phyloP scores from a whole-genome alignment of 2,113 vertebrate genomes.

The Actenoides lindsayi region DNA sequence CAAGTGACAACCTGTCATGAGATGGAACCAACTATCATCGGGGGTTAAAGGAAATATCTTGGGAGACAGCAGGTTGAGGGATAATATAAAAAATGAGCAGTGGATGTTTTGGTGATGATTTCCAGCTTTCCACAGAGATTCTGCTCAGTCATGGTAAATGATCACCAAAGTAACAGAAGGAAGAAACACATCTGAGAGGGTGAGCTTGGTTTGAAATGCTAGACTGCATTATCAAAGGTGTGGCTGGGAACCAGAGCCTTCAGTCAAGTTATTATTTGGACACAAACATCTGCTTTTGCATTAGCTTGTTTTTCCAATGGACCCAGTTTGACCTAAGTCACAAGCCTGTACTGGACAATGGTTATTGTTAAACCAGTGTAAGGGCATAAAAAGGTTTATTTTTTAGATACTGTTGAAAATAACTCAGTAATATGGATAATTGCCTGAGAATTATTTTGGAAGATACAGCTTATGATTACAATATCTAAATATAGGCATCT shows the following conservation, averaged over 20 bases:
- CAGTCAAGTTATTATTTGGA: background rate
- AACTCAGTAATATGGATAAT: background rate
- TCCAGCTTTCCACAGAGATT: background rate
- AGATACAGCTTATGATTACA: background rate
- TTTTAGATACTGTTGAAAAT: background rate
- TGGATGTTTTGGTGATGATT: background rate
- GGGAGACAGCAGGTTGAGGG: background rate
- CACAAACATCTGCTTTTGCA: background rate
- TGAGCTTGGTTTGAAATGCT: background rate
- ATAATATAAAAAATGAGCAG: background rate
- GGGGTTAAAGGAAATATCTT: background rate
- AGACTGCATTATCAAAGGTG: background rate
- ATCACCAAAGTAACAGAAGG: background rate
- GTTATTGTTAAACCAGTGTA: background rate
- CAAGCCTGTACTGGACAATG: background rate
- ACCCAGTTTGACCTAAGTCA: background rate
- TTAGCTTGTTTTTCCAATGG: background rate
- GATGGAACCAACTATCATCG: background rate
- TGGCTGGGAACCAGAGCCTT: background rate
- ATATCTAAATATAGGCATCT: background rate
- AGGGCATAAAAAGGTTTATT: background rate
- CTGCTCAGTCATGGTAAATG: background rate
- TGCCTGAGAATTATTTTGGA: background rate
- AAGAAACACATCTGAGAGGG: background rate
- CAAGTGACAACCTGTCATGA: accelerated